phyloP scores from a whole-genome alignment of 2,888 invertebrate species.

The Drepana falcataria region DNA sequence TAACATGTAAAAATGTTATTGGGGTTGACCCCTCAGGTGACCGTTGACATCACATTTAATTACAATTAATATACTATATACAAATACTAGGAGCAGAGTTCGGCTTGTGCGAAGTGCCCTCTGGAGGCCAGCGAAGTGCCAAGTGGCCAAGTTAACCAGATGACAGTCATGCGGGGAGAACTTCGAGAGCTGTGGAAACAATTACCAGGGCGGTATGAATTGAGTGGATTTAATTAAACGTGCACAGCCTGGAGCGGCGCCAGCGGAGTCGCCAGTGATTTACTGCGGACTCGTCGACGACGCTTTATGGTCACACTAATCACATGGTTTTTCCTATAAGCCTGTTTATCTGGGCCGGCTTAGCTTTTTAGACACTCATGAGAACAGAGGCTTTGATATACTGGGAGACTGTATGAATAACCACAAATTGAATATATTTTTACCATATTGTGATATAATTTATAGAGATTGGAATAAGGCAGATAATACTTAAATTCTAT shows the following conservation, averaged over 20 bases:
- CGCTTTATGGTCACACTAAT: background rate
- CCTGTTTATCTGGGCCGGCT: background rate
- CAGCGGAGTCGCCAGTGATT: constrained; percentile 4
- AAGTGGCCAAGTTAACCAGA: background rate
- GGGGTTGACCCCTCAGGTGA: no score
- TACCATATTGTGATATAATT: no score
- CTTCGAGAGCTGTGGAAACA: constrained; percentile 9
- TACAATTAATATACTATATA: no score
- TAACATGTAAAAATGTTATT: no score
- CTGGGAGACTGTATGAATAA: no score
- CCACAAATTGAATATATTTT: no score
- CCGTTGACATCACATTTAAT: no score
- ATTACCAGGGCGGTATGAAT: constrained; percentile 18
- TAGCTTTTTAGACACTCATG: background rate
- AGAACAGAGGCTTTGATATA: no score
- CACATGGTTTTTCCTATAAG: background rate
- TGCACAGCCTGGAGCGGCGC: constrained; percentile 15
- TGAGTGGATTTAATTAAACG: constrained; percentile 27
- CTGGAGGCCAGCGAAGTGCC: background rate
- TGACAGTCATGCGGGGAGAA: background rate
- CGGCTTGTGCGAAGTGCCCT: no score
- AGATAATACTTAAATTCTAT: no score
- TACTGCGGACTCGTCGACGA: background rate
- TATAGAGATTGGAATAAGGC: no score
- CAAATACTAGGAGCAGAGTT: no score